Percentiles rank a stretch among this genome's conserved stretches.
Conservation (phyloP, 2,113 vertebrate genomes). For the Thomomys bottae region DNA sequence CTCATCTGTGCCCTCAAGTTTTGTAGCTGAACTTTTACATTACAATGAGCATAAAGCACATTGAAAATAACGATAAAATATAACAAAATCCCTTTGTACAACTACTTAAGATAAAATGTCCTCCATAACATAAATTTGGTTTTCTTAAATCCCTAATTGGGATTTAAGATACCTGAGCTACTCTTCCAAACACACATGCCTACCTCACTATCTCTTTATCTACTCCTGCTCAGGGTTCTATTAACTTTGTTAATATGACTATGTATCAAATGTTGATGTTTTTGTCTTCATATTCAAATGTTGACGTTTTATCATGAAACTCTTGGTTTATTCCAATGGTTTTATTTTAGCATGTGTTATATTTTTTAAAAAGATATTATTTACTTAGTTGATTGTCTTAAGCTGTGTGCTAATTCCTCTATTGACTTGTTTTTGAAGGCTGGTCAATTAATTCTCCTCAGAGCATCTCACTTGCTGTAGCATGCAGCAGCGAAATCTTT, state of each 20-base stretch:
- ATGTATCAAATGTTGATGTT: background rate
- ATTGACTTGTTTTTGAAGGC: background rate
- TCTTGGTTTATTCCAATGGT: background rate
- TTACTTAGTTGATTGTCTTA: slow-evolving; percentile 33
- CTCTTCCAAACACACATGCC: background rate
- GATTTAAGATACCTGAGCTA: background rate
- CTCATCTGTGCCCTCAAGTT: no score
- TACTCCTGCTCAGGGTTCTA: background rate
- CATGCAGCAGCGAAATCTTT: background rate
- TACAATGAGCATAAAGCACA: no score
- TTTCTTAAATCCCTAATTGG: background rate
- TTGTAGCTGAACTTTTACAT: no score
- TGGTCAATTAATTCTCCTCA: background rate
- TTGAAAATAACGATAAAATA: no score
- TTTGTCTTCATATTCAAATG: no score
- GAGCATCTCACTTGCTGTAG: background rate
- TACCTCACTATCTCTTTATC: background rate
- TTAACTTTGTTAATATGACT: slow-evolving; percentile 1
- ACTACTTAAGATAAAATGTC: no score
- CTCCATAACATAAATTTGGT: background rate
- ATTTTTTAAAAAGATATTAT: slow-evolving; percentile 28
- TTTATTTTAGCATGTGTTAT: background rate
- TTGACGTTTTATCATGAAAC: background rate
- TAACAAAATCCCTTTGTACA: no score
- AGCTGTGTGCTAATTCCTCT: background rate